Evolutionary conservation across 1,140 invertebrate genomes (phyloP).

Genomic region (Coptotermes formosanus): DNA sequence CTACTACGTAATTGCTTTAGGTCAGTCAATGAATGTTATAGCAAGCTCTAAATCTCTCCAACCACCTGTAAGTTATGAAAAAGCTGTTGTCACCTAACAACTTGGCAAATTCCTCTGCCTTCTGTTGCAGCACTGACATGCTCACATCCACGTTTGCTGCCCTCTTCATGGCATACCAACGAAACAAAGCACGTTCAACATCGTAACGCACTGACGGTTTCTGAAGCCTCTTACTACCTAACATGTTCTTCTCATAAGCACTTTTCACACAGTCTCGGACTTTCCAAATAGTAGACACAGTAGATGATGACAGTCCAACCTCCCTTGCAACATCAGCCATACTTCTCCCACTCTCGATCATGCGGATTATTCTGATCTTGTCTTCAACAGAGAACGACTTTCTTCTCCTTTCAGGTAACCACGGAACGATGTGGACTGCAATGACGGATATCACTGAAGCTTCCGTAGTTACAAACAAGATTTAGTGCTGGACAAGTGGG

Average conservation of each 20-base stretch:
- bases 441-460: constrained; percentile 10
- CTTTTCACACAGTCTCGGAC: not conserved
- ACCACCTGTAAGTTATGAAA: not conserved
- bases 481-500: not conserved
- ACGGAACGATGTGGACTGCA: not conserved
- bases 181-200: not conserved
- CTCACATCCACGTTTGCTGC: not conserved
- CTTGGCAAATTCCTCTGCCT: constrained; percentile 3
- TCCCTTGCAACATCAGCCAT: not conserved
- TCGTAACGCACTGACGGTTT: not conserved
- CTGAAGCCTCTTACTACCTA: not conserved
- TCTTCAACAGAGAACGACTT: constrained; percentile 8
- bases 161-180: not conserved
- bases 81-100: not conserved
- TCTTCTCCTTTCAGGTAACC: not conserved
- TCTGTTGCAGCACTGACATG: not conserved
- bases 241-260: not conserved
- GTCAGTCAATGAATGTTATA: not conserved
- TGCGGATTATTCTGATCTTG: not conserved
- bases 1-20: too few species aligned
- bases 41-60: not conserved
- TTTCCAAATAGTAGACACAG: constrained; percentile 14
- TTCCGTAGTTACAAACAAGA: not conserved
- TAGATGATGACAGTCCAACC: not conserved
- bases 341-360: constrained; percentile 4